These are phyloP conservation scores for Melanostoma mellinum DNA, from an alignment of 2,888 invertebrate species.

Conservation along the genomic window DNA sequence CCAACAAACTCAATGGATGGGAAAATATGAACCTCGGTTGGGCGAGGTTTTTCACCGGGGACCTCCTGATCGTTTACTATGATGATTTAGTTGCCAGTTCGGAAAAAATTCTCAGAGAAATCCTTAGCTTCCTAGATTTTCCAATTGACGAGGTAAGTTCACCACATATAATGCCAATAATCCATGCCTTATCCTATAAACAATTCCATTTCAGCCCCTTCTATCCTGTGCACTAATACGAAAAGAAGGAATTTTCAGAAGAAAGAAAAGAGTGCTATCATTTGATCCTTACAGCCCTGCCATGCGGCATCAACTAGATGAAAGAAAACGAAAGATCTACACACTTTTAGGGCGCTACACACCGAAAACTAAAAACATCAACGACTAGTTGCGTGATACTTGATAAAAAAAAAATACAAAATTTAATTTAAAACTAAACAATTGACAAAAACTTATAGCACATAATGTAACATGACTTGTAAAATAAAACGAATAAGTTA, in stretches of 20 bases:
- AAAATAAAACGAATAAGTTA: conserved; percentile 46
- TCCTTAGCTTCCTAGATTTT: conserved; percentile 85
- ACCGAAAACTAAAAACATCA: conserved; percentile 60
- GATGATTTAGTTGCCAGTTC: conserved; percentile 86
- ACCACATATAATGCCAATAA: no score
- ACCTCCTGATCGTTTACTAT: conserved; percentile 87
- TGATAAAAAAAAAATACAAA: conserved; percentile 22
- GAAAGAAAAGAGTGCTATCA: conserved; percentile 85
- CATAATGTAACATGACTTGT: conserved; percentile 39
- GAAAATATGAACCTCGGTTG: conserved; percentile 87
- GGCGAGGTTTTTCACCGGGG: conserved; percentile 87
- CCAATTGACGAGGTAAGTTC: conserved; percentile 83
- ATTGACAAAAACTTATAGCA: conserved; percentile 41
- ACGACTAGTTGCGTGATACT: conserved; percentile 69
- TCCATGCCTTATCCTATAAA: background rate
- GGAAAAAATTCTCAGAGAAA: conserved; percentile 83
- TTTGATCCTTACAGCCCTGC: conserved; percentile 88
- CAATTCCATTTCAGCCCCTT: conserved; percentile 80
- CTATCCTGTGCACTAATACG: conserved; percentile 85
- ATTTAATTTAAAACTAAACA: conserved; percentile 13
- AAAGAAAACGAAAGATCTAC: conserved; percentile 83
- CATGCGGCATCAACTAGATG: conserved; percentile 84
- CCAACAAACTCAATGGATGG: conserved; percentile 86
- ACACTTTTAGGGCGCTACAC: conserved; percentile 78
- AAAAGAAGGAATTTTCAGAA: conserved; percentile 88